These are phyloP conservation scores for Cynopterus sphinx DNA, from an alignment of 2,797 vertebrate species.

Conservation along the genomic window DNA sequence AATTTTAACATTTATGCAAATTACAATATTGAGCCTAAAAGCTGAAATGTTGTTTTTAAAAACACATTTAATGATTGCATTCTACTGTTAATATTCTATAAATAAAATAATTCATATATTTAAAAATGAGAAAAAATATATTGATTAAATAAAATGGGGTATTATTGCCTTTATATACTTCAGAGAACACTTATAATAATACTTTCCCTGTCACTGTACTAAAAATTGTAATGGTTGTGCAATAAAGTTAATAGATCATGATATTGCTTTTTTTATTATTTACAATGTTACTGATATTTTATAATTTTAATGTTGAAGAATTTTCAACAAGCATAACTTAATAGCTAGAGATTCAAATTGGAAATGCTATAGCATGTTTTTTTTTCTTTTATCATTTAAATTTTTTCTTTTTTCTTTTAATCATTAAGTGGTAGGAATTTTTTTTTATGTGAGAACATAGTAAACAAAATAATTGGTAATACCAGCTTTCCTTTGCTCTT, in stretches of 20 bases:
- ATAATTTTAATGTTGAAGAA: not conserved
- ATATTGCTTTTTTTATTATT: constrained; percentile 56
- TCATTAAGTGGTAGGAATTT: not conserved
- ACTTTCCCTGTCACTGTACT: not conserved
- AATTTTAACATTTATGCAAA: constrained; percentile 41
- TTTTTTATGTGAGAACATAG: not conserved
- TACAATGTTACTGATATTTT: constrained; percentile 40
- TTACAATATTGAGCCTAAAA: not conserved
- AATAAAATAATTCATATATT: constrained; percentile 22
- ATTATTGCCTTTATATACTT: not conserved
- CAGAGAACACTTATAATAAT: not conserved
- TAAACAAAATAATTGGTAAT: not conserved
- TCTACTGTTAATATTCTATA: not conserved
- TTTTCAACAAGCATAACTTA: not conserved
- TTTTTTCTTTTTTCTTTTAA: constrained; percentile 1
- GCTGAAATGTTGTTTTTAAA: constrained; percentile 18
- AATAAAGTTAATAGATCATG: constrained; percentile 65
- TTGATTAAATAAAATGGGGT: constrained; percentile 53
- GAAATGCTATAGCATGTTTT: not conserved
- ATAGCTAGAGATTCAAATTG: constrained; percentile 34
- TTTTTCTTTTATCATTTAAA: not conserved
- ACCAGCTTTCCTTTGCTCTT: not conserved
- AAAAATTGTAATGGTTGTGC: not conserved
- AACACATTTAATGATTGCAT: not conserved
- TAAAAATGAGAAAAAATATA: constrained; percentile 25